Evolutionary conservation across 2,888 invertebrate species (phyloP).

Genomic region (Acronicta alni): DNA sequence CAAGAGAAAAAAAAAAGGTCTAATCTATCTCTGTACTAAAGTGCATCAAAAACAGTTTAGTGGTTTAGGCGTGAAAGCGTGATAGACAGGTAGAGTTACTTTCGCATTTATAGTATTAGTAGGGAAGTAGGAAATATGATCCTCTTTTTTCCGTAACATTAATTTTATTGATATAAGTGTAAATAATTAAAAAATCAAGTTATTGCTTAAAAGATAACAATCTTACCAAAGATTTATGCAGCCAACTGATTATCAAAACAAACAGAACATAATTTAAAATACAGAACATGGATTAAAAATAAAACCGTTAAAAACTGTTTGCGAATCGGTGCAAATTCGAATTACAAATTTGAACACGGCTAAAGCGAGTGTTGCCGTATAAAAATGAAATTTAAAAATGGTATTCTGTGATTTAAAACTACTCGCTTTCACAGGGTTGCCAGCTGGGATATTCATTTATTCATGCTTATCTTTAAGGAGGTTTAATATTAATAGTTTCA

Average conservation of each 20-base stretch:
- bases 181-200: no score
- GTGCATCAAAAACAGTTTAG: no score
- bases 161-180: no score
- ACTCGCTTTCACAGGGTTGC: constrained; percentile 52
- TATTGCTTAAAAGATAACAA: no score
- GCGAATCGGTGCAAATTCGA: constrained; percentile 59
- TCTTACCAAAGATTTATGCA: constrained; percentile 7
- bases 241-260: constrained; percentile 43
- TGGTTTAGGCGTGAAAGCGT: no score
- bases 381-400: constrained; percentile 60
- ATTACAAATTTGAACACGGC: constrained; percentile 63
- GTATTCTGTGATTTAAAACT: constrained; percentile 58
- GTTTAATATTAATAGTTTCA: constrained; percentile 44
- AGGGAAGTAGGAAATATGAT: no score
- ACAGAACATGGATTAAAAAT: constrained; percentile 53
- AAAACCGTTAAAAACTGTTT: constrained; percentile 59
- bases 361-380: constrained; percentile 62
- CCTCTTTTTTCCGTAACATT: no score
- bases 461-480: constrained; percentile 42
- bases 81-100: no score
- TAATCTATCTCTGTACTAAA: no score
- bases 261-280: constrained; percentile 47
- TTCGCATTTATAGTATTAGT: no score
- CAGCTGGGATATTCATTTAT: constrained; percentile 52
- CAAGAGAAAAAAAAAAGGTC: no score